These are phyloP conservation scores for Oceanodroma tethys DNA, from an alignment of 2,113 vertebrate genomes.

Conservation along the genomic window DNA sequence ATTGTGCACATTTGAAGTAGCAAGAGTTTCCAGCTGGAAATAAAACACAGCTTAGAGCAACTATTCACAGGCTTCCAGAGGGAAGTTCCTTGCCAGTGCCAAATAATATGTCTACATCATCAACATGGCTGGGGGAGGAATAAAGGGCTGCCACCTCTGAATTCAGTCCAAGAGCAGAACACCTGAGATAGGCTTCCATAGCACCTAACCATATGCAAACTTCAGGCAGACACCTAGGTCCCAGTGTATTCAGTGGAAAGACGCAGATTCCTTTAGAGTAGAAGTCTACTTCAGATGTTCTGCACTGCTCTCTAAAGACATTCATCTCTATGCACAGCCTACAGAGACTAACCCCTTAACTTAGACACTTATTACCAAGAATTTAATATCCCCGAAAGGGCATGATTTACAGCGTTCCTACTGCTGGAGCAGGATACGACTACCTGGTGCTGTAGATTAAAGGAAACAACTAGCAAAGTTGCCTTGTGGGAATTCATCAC, in stretches of 20 bases:
- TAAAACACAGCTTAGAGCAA: neutral
- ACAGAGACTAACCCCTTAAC: neutral
- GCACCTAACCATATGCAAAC: rapidly evolving
- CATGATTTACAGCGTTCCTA: neutral
- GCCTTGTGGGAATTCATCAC: neutral
- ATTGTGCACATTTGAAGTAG: neutral
- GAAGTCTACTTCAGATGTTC: neutral
- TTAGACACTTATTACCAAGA: neutral
- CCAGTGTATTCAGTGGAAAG: neutral
- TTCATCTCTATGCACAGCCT: neutral
- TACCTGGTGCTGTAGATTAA: neutral
- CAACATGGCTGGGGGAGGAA: neutral
- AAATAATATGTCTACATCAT: rapidly evolving
- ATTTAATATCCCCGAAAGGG: neutral
- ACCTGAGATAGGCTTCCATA: neutral
- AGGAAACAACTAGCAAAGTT: neutral
- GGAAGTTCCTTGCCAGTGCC: neutral
- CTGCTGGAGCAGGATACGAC: neutral
- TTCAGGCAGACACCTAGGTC: neutral
- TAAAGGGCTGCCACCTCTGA: neutral
- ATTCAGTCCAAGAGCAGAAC: neutral
- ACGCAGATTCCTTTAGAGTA: neutral
- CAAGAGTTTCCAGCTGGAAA: neutral
- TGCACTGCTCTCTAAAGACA: neutral
- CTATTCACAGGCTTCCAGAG: neutral